Evolutionary conservation across 2,888 invertebrate genomes (phyloP).

Genomic region (Calameuta idolon): DNA sequence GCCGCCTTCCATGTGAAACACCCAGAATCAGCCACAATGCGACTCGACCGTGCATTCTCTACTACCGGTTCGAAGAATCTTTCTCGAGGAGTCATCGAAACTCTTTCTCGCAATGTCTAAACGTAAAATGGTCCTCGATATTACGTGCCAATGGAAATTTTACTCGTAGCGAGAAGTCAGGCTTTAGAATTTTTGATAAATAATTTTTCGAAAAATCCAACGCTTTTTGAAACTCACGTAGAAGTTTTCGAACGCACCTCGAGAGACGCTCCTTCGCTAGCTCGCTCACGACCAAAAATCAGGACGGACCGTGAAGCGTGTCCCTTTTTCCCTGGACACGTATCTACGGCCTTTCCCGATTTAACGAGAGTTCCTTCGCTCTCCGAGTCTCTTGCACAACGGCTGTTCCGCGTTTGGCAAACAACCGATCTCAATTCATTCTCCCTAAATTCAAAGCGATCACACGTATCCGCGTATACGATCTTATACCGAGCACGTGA

Average conservation of each 20-base stretch:
- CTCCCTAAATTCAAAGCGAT: neutral
- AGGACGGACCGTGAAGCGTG: neutral
- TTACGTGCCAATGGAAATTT: neutral
- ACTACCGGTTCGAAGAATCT: neutral
- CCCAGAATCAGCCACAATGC: conserved; percentile 15
- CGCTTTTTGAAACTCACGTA: neutral
- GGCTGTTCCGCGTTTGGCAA: neutral
- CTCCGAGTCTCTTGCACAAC: neutral
- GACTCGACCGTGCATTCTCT: neutral
- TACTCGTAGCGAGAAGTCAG: neutral
- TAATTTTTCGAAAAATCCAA: neutral
- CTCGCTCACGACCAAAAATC: too few species aligned
- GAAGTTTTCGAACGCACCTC: neutral
- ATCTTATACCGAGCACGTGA: neutral
- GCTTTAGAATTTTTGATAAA: neutral
- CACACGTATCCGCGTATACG: neutral
- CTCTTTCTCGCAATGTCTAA: neutral
- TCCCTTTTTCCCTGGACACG: neutral
- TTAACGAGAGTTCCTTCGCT: neutral
- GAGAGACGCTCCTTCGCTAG: too few species aligned
- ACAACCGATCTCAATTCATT: neutral
- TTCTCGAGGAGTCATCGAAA: neutral
- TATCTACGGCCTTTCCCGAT: neutral
- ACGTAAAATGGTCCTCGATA: neutral
- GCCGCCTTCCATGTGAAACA: conserved; percentile 35